Percentiles rank a stretch among this genome's conserved stretches.
phyloP scores from a whole-genome alignment of 2,113 vertebrate species.

The Grammomys dolichurus region DNA sequence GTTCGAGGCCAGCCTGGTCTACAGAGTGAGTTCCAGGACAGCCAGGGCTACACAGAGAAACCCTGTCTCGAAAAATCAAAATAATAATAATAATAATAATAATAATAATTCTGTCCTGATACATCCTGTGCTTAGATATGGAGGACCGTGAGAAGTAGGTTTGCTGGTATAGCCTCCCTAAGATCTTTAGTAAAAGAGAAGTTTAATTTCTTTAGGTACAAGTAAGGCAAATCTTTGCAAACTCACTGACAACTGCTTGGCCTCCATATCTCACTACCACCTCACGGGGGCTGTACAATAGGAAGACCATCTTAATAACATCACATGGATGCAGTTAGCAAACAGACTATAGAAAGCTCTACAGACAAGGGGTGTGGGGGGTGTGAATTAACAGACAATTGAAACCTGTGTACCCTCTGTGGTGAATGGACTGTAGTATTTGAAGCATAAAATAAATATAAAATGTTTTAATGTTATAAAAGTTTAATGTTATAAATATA shows the following conservation, averaged over 20 bases:
- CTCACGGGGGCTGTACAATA: neutral
- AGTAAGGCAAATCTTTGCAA: neutral
- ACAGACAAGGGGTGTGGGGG: neutral
- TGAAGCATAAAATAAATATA: neutral
- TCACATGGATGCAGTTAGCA: neutral
- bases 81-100: constrained; percentile 2
- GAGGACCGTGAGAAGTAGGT: neutral
- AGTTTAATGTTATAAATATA: neutral
- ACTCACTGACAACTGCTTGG: neutral
- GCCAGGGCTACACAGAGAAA: no score
- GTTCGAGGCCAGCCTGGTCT: no score
- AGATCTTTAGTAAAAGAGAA: constrained; percentile 2
- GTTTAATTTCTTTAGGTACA: constrained; percentile 14
- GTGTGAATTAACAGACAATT: neutral
- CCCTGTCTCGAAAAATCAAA: no score
- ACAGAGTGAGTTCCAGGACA: no score
- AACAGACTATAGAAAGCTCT: neutral
- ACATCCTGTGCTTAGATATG: neutral
- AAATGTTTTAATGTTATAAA: constrained; percentile 11
- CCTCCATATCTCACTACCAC: neutral
- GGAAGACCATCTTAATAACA: neutral
- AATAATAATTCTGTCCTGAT: constrained; percentile 1
- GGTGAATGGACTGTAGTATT: neutral
- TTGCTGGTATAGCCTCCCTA: neutral
- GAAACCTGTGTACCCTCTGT: neutral